A percentile compares a stretch with the other conserved stretches of the same genome.
Conservation (phyloP, 1,140 invertebrate species). For the Caenorhabditis remanei region DNA sequence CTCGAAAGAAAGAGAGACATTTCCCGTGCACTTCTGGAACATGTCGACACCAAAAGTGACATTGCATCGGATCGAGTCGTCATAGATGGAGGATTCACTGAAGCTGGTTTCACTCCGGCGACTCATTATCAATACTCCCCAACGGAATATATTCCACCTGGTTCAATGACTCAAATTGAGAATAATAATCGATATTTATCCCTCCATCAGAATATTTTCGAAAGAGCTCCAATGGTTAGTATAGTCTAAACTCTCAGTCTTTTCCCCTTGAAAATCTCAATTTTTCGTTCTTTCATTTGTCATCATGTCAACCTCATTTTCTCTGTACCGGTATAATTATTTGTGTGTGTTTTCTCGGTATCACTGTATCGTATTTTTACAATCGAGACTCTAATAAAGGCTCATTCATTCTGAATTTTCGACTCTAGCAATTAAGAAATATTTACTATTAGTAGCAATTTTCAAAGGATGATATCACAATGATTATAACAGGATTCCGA, state of each 20-base stretch:
- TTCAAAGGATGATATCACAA: no score
- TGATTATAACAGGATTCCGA: neutral
- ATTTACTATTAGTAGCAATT: no score
- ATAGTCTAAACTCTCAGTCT: slow-evolving; percentile 47
- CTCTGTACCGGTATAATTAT: slow-evolving; percentile 1
- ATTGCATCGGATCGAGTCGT: slow-evolving; percentile 18
- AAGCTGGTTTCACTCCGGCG: neutral
- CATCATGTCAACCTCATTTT: slow-evolving; percentile 23
- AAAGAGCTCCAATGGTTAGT: slow-evolving; percentile 65
- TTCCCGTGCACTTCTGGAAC: slow-evolving; percentile 61
- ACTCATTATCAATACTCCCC: slow-evolving; percentile 19
- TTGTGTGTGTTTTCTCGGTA: slow-evolving; percentile 6
- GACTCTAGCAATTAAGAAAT: neutral
- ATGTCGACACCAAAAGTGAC: slow-evolving; percentile 54
- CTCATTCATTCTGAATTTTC: neutral
- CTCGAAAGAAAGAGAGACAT: slow-evolving; percentile 62
- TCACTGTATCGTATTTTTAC: neutral
- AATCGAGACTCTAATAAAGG: neutral
- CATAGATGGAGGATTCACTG: slow-evolving; percentile 3
- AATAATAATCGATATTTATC: slow-evolving; percentile 36
- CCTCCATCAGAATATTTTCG: slow-evolving; percentile 58
- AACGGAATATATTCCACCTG: slow-evolving; percentile 14
- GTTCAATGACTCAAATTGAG: slow-evolving; percentile 20
- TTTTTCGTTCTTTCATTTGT: neutral
- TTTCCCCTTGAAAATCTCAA: neutral